Evolutionary conservation across 2,113 vertebrate species (phyloP).

Genomic region (Helogale parvula): DNA sequence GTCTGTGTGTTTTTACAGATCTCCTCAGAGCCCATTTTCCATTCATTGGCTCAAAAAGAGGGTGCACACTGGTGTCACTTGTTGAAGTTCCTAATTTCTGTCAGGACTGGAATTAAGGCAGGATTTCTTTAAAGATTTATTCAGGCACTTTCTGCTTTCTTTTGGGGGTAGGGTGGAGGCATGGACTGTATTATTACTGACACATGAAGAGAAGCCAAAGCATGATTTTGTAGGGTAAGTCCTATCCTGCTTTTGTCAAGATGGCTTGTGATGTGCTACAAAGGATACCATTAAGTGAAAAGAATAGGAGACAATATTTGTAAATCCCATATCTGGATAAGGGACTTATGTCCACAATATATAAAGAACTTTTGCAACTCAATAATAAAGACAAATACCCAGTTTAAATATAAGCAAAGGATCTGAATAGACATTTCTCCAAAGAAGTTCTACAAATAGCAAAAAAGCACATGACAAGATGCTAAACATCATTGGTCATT

Average conservation of each 20-base stretch:
- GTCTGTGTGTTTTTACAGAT: slow-evolving; percentile 12
- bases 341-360: background rate
- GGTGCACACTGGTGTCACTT: background rate
- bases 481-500: background rate
- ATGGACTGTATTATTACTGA: background rate
- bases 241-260: background rate
- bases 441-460: background rate
- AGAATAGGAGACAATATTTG: background rate
- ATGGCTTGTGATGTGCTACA: background rate
- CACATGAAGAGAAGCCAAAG: background rate
- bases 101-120: background rate
- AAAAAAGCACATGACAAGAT: background rate
- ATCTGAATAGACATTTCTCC: background rate
- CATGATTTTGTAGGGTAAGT: background rate
- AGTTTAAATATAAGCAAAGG: background rate
- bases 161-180: background rate
- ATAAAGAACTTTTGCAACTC: background rate
- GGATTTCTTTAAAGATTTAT: slow-evolving; percentile 32
- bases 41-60: slow-evolving; percentile 4
- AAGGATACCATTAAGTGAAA: background rate
- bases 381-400: background rate
- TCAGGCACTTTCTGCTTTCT: background rate
- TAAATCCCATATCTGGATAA: background rate
- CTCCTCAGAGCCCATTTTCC: background rate
- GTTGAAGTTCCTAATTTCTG: slow-evolving; percentile 25